These are phyloP conservation scores for Allophyes oxyacanthae DNA, from an alignment of 2,888 invertebrate species.

Conservation along the genomic window DNA sequence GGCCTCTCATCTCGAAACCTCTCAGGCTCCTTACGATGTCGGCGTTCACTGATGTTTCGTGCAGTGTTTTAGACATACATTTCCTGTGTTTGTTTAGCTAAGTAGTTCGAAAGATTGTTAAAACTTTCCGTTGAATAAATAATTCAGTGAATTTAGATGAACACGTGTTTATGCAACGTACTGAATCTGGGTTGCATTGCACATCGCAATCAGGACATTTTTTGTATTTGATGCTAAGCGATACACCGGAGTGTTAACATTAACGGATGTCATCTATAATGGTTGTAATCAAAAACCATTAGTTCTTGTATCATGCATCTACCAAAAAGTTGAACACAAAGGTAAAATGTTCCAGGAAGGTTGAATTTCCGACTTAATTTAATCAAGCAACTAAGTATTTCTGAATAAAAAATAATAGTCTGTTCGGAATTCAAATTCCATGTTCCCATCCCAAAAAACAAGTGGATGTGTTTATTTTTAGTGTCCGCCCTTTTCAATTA, in stretches of 20 bases:
- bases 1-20: slow-evolving; percentile 27
- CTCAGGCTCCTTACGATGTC: slow-evolving; percentile 43
- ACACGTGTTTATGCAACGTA: slow-evolving; percentile 27
- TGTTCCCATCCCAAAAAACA: slow-evolving; percentile 29
- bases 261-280: slow-evolving; percentile 11
- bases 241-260: slow-evolving; percentile 8
- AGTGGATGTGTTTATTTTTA: slow-evolving; percentile 54
- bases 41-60: slow-evolving; percentile 41
- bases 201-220: slow-evolving; percentile 11
- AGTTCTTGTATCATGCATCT: slow-evolving; percentile 18
- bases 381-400: slow-evolving; percentile 30
- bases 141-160: slow-evolving; percentile 29
- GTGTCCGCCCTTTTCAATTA: slow-evolving; percentile 65
- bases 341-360: slow-evolving; percentile 48
- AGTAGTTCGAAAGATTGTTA: slow-evolving; percentile 30
- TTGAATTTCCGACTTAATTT: slow-evolving; percentile 25
- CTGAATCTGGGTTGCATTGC: slow-evolving; percentile 18
- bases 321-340: slow-evolving; percentile 17
- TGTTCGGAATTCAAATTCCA: slow-evolving; percentile 27
- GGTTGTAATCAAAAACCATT: slow-evolving; percentile 22
- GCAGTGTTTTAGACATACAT: slow-evolving; percentile 30
- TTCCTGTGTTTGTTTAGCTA: slow-evolving; percentile 46
- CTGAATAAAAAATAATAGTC: slow-evolving; percentile 26
- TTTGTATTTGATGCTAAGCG: slow-evolving; percentile 10
- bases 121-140: slow-evolving; percentile 39